A percentile compares a stretch with the other conserved stretches of the same genome.
phyloP scores from a whole-genome alignment of 2,797 vertebrate genomes.

The Sebastes variabilis region DNA sequence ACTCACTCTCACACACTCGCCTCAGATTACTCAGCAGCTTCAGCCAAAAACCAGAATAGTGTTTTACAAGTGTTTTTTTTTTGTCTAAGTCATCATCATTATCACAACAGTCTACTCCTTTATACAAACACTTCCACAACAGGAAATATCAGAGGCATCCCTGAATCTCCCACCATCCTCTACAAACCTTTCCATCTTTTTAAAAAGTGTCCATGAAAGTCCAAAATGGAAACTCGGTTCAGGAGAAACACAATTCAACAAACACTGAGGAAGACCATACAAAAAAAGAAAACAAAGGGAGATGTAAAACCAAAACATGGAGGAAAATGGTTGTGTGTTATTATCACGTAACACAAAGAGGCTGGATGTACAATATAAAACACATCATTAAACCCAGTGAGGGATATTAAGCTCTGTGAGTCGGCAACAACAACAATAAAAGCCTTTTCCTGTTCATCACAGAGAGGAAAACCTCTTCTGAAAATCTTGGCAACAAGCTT shows the following conservation, averaged over 20 bases:
- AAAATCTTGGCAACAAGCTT: conserved; percentile 25
- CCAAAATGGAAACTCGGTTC: not conserved
- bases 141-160: conserved; percentile 12
- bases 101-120: conserved; percentile 16
- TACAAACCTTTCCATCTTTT: conserved; percentile 5
- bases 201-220: not conserved
- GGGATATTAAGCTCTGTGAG: not conserved
- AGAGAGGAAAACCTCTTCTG: conserved; percentile 8
- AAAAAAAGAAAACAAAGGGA: not conserved
- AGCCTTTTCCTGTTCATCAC: not conserved
- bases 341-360: not conserved
- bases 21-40: conserved; percentile 63
- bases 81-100: not conserved
- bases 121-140: conserved; percentile 27
- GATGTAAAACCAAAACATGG: not conserved
- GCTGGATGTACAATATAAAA: not conserved
- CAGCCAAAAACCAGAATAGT: conserved; percentile 59
- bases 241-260: conserved; percentile 1
- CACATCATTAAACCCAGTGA: not conserved
- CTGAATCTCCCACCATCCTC: conserved; percentile 13
- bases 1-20: not conserved
- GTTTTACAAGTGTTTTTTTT: conserved; percentile 50
- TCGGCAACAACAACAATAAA: not conserved
- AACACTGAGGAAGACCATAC: conserved; percentile 16
- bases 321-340: not conserved